A percentile compares a stretch with the other conserved stretches of the same genome.
Conservation (phyloP, 2,888 invertebrate genomes). For the Calliopum simillimum region DNA sequence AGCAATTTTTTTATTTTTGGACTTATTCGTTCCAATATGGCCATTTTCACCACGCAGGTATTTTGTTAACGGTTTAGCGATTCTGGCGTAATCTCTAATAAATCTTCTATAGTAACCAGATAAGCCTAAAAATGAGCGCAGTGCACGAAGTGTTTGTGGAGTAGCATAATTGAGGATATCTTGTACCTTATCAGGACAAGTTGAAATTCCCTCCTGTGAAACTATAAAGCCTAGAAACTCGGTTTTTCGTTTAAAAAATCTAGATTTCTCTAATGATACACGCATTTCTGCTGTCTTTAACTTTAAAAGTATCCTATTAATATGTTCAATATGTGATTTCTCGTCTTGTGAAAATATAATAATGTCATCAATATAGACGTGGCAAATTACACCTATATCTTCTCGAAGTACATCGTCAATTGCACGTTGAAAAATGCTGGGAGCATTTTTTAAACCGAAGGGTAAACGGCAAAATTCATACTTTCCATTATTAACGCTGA, state of each 20-base stretch:
- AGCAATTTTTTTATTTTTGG: conserved; percentile 37
- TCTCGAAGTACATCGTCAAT: conserved; percentile 36
- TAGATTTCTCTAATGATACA: no score
- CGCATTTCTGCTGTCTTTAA: no score
- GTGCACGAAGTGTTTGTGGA: conserved; percentile 29
- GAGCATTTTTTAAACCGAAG: conserved; percentile 30
- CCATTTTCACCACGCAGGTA: conserved; percentile 41
- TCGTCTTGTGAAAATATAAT: no score
- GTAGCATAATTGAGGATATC: no score
- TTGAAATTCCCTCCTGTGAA: no score
- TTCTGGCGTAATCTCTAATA: conserved; percentile 39
- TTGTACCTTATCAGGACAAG: no score
- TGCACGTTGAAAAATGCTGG: conserved; percentile 38
- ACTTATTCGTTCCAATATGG: conserved; percentile 25
- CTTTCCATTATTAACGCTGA: conserved; percentile 32
- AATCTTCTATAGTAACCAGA: no score
- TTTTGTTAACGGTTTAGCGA: conserved; percentile 39
- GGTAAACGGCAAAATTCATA: conserved; percentile 35
- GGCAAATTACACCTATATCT: conserved; percentile 34
- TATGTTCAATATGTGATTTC: no score
- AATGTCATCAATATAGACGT: no score
- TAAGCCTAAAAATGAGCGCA: conserved; percentile 34
- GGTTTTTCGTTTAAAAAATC: conserved; percentile 23
- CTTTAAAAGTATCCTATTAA: no score
- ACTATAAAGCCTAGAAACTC: conserved; percentile 12